phyloP scores from a whole-genome alignment of 2,797 vertebrate genomes.

The Mallotus villosus region DNA sequence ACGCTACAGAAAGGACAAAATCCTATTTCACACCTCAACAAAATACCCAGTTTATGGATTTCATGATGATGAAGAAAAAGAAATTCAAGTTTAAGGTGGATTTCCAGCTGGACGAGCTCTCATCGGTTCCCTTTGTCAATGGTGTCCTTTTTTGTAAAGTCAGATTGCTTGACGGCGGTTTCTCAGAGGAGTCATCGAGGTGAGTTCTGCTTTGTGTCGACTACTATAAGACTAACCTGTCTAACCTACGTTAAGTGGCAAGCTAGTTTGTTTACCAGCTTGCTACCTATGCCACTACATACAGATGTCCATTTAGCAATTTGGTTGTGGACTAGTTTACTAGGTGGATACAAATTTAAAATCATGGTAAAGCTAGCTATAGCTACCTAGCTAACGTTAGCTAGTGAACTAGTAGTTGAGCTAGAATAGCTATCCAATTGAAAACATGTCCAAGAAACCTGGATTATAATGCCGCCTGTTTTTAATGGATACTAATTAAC shows the following conservation, averaged over 20 bases:
- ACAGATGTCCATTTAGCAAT: no score
- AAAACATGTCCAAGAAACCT: no score
- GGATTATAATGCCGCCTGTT: no score
- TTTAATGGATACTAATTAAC: background rate
- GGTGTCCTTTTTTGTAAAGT: conserved; percentile 97
- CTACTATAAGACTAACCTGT: no score
- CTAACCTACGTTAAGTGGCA: no score
- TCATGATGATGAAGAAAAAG: conserved; percentile 97
- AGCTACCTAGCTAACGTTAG: background rate
- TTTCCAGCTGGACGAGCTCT: conserved; percentile 93
- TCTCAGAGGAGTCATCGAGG: conserved; percentile 92
- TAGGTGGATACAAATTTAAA: no score
- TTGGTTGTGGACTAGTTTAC: no score
- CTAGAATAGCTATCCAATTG: background rate
- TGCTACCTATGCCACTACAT: no score
- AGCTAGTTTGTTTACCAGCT: no score
- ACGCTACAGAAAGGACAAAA: background rate
- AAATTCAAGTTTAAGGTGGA: conserved; percentile 97
- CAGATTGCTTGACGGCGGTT: conserved; percentile 91
- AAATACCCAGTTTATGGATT: conserved; percentile 70
- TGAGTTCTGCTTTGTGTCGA: conserved; percentile 54
- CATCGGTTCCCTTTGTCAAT: conserved; percentile 94
- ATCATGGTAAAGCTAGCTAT: no score
- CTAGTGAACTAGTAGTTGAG: background rate
- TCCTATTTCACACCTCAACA: background rate